These are phyloP conservation scores for Chrysina gloriosa DNA, from an alignment of 2,888 invertebrate species.

Conservation along the genomic window DNA sequence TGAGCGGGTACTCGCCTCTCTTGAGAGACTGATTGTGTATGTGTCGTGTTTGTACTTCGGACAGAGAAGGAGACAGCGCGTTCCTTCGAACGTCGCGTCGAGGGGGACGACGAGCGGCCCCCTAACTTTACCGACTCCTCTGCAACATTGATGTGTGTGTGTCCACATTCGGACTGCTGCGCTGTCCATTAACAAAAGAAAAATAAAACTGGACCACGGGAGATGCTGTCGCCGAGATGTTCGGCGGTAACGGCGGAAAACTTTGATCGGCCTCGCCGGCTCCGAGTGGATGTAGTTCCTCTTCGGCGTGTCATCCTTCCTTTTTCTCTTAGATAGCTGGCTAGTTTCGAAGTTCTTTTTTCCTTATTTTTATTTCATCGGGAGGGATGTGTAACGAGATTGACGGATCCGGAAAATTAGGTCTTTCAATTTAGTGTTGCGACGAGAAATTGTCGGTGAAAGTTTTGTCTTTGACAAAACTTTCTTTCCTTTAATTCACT, in stretches of 20 bases:
- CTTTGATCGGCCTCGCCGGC: not conserved
- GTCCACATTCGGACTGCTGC: conserved; percentile 48
- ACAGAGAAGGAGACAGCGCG: not conserved
- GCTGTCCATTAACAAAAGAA: conserved; percentile 50
- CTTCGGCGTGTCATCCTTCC: not conserved
- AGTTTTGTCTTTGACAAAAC: not conserved
- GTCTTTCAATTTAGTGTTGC: conserved; percentile 45
- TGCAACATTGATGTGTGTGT: conserved; percentile 61
- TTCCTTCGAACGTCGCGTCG: not conserved
- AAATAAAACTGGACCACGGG: conserved; percentile 51
- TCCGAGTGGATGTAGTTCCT: not conserved
- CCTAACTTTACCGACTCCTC: conserved; percentile 49
- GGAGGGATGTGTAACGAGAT: conserved; percentile 32
- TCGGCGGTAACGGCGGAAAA: conserved; percentile 9
- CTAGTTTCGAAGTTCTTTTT: conserved; percentile 6
- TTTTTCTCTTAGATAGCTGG: conserved; percentile 41
- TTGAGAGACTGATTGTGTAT: conserved; percentile 34
- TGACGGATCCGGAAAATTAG: conserved; percentile 46
- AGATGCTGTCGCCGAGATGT: conserved; percentile 15
- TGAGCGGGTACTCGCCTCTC: conserved; percentile 43
- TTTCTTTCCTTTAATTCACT: not conserved
- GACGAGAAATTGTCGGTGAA: conserved; percentile 39
- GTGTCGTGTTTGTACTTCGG: conserved; percentile 7
- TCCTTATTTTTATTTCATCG: conserved; percentile 16
- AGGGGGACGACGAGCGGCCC: no score